A percentile compares a stretch with the other conserved stretches of the same genome.
These are phyloP conservation scores for Puffinus mauretanicus DNA, from an alignment of 2,113 vertebrate species.

Conservation along the genomic window DNA sequence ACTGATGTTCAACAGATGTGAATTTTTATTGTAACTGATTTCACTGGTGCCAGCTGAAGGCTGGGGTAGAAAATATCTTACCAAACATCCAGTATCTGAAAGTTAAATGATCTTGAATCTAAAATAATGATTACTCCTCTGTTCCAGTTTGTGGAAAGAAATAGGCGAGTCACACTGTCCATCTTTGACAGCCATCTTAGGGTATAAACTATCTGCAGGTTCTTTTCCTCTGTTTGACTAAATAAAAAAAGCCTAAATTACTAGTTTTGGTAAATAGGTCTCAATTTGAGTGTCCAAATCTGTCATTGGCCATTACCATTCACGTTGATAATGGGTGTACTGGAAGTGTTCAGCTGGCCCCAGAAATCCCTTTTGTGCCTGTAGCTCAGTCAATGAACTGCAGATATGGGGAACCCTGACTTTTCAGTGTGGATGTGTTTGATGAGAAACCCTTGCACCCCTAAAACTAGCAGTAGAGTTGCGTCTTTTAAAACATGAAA, in stretches of 20 bases:
- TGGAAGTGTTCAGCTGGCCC: background rate
- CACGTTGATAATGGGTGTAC: background rate
- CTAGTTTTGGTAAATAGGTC: background rate
- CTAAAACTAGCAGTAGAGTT: background rate
- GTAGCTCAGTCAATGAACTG: background rate
- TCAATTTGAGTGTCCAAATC: background rate
- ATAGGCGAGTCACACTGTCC: background rate
- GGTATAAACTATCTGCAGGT: background rate
- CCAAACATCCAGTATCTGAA: background rate
- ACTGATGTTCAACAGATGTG: background rate
- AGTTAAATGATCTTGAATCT: background rate
- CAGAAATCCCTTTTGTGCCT: background rate
- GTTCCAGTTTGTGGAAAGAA: background rate
- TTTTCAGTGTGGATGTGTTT: background rate
- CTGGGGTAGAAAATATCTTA: background rate
- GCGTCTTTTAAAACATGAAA: background rate
- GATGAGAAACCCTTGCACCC: background rate
- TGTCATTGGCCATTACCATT: background rate
- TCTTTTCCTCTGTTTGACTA: background rate
- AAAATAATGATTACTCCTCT: background rate
- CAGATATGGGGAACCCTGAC: background rate
- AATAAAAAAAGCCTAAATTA: background rate
- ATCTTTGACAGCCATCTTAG: background rate
- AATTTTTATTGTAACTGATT: background rate
- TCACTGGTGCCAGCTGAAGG: background rate